Base-by-base conservation (phyloP, 2,888 invertebrate species). In the Watsonalla binaria region DNA sequence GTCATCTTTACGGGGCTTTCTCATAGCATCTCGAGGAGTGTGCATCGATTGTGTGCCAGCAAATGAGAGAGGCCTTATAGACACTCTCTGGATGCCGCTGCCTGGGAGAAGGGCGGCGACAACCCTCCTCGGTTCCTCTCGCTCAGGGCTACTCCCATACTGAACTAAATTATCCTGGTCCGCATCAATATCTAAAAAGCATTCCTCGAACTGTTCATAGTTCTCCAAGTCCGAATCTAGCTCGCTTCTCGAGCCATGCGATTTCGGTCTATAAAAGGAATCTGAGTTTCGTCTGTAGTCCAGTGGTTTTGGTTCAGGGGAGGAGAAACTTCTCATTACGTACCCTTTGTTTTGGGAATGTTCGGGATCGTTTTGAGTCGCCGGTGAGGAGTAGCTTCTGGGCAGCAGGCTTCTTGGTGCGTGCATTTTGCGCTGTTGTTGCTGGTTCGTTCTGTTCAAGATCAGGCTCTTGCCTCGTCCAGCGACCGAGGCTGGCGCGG, bases 211-310 rank as follows among this genome's bases (percentile, higher is more conserved):
- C 54, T 83, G 84, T 58, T 90, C 90, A 55, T 84, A 89, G 53
- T 83, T 86, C 51, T 90, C 89, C 15, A 86, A 74, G 66, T 90
- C 90, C 0, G 86, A 84, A 54, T 90, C 90, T 9, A 90, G 59
- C 61, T 90, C 90, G 52, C 75, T 81, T 62, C 84, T 78, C 0
- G 88, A 86, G 2, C 84, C 84, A 34, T 86, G 82, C 34, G 72
- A 65, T 61, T 81, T 84, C 0, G 87, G 82, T 57, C 81, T 74
- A 56, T 81, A 84, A 59, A 82, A 82, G 0, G 84, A 82, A 59
- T 87, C 89, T 0, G 84, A 84, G 64, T 83, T 86, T 46, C 82
- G 72, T 60, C 81, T 76, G 56, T 78, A 79, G 33, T 80, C 83
- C 8, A 68, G 54, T n/a, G 76, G 75, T 59, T 90, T 87, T 0